Conservation (phyloP, 2,888 invertebrate species). For the Bibio marci region DNA sequence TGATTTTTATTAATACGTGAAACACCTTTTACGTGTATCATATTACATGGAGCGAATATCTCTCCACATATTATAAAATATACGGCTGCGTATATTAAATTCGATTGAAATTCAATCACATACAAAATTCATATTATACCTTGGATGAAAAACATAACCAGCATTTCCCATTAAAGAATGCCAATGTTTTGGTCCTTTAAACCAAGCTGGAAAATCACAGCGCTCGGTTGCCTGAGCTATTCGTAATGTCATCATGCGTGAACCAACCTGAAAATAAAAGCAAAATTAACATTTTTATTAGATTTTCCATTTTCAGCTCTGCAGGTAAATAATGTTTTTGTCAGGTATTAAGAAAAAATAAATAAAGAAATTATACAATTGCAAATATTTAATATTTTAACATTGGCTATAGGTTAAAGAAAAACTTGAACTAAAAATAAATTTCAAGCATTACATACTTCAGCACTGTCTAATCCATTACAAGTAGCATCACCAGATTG, state of each 20-base stretch:
- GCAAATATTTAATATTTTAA: neutral
- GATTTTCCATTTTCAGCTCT: neutral
- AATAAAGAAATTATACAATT: neutral
- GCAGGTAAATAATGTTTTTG: too few relatives aligned
- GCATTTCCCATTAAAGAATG: slow-evolving; percentile 75
- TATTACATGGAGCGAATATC: too few relatives aligned
- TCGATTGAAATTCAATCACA: too few relatives aligned
- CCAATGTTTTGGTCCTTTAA: slow-evolving; percentile 72
- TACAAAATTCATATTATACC: slow-evolving; percentile 15
- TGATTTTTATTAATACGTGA: too few relatives aligned
- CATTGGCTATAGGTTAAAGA: too few relatives aligned
- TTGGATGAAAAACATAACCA: slow-evolving; percentile 71
- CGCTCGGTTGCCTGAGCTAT: slow-evolving; percentile 29
- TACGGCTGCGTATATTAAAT: too few relatives aligned
- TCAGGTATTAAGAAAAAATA: too few relatives aligned
- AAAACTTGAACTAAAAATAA: neutral
- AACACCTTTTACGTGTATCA: too few relatives aligned
- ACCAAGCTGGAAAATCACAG: slow-evolving; percentile 78
- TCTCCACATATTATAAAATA: too few relatives aligned
- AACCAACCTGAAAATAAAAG: slow-evolving; percentile 22
- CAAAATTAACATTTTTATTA: too few relatives aligned
- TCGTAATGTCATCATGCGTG: slow-evolving; percentile 29
- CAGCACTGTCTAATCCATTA: slow-evolving; percentile 79
- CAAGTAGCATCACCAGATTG: slow-evolving; percentile 89
- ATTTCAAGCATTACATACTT: slow-evolving; percentile 28